Evolutionary conservation across 2,888 invertebrate genomes (phyloP), one percentile per base, ranked within the genome.

Genomic region (Pheosia tremula): DNA sequence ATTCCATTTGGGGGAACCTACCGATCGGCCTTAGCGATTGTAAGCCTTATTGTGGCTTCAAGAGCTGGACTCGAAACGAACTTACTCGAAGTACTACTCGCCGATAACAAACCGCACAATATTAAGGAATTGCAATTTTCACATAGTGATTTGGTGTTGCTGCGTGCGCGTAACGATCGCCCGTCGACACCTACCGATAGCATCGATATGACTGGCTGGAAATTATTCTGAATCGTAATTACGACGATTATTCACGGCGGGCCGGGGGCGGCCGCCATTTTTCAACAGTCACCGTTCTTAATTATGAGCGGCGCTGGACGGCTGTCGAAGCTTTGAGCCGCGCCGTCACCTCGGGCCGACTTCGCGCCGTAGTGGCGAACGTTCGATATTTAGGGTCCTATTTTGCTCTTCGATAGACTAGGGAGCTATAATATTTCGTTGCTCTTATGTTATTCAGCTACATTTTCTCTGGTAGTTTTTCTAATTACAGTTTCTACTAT

Each of bases 211-310:
- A 93, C 93, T 93, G 91, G 93, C 91, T 89, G 90, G 93, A 93
- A 93, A 93, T 93, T 93, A 93, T 93, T 93, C 93, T 89, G 90
- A 93, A 89, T 93, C 90, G 93, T 93, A 93, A 93, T 93, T 93
- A 93, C 93, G 91, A 85, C 93, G 93, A 93, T 93, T 93, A 93
- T 93, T 93, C 93, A 93, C 93, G 93, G 93, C 90, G 90, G 91
- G 92, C 93, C 92, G 91, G 93, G 93, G 93, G 92, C 93, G 92
- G 92, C 92, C 80, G 91, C 91, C 91, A 93, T 93, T 93, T 93
- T 93, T 93, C 93, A 93, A 93, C 92, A 93, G 93, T 93, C 93
- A 93, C 93, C 91, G 91, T 93, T 93, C 93, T 93, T 93, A 93
- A 93, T 93, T 93, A 93, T 93, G 92, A 93, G 88, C 89, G 87